Evolutionary conservation across 2,797 vertebrate species (phyloP), one percentile per base, ranked within the genome.

Genomic region (Tolypeutes matacus): DNA sequence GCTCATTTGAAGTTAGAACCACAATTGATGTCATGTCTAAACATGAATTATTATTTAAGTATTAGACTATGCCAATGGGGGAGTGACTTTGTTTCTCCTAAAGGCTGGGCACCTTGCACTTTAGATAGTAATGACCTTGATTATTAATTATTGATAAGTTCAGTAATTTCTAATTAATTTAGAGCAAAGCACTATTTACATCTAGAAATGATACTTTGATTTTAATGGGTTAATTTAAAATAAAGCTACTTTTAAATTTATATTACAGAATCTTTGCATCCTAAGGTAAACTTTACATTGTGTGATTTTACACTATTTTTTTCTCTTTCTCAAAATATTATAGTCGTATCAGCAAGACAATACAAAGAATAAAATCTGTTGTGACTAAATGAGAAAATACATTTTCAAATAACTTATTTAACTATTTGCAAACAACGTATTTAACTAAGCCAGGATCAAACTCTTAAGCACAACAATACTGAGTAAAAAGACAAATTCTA

Each of bases 361-460:
- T 12, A 36, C 51, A 29, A 67, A 9, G 21, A 5, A 77, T 20
- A 46, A 1, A n/a, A 56, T 5, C 67, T 70, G 18, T 73, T 17
- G 11, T 53, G 39, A 42, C 29, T 46, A 83, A 60, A 36, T 80
- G 31, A 21, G 29, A 65, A 53, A 49, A 88, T 69, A 12, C 23
- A 25, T 84, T 84, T 93, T 31, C 25, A 72, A 77, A 72, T 62
- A 4, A 49, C 15, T 87, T 15, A 65, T 65, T 31, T 15, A 64
- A 64, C 29, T n/a, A 23, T 85, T 85, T 93, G 27, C 31, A 77
- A 76, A 67, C 60, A 5, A 39, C 23, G 84, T 31, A 53, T 60
- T 95, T 67, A 78, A 64, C 39, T 81, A 36, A 75, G n/a, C 58
- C 53, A 93, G 53, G 14, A 76, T 73, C 64, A 81, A 86, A 83